Conservation (phyloP, 2,888 invertebrate species). For the Campaea margaritaria region DNA sequence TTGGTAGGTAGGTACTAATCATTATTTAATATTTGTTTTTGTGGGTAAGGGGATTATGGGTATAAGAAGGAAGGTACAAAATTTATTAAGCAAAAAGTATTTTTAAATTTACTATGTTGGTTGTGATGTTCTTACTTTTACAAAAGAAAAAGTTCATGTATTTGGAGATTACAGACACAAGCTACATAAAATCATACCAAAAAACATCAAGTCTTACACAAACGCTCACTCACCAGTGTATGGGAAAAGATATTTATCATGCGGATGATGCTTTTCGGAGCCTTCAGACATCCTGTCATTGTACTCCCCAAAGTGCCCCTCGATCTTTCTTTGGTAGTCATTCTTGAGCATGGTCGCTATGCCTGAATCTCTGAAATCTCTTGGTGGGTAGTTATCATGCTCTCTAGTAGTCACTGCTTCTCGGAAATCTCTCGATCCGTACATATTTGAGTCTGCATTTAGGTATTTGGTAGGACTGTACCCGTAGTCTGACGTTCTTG, state of each 20-base stretch:
- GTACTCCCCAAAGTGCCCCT: slow-evolving; percentile 82
- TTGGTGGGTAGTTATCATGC: slow-evolving; percentile 73
- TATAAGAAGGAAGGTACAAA: too few relatives aligned
- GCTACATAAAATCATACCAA: neutral
- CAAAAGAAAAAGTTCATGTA: slow-evolving; percentile 2
- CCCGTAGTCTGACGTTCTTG: slow-evolving; percentile 78
- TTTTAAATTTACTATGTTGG: neutral
- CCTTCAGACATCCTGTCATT: slow-evolving; percentile 88
- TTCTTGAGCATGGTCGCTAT: slow-evolving; percentile 83
- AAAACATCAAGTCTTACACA: slow-evolving; percentile 5
- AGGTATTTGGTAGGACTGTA: slow-evolving; percentile 81
- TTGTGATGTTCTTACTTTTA: neutral
- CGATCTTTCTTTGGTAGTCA: slow-evolving; percentile 81
- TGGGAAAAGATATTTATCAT: slow-evolving; percentile 93
- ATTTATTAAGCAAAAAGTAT: too few relatives aligned
- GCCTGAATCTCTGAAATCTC: slow-evolving; percentile 79
- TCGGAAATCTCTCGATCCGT: slow-evolving; percentile 72
- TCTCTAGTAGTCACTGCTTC: slow-evolving; percentile 73
- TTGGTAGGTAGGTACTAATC: too few relatives aligned
- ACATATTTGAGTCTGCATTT: slow-evolving; percentile 67
- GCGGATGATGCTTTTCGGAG: slow-evolving; percentile 89
- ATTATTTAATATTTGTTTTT: too few relatives aligned
- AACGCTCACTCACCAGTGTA: slow-evolving; percentile 87
- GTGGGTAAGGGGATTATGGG: too few relatives aligned
- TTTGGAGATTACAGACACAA: slow-evolving; percentile 3